These are phyloP conservation scores for Mirza zaza DNA, from an alignment of 2,113 vertebrate species.

Conservation along the genomic window DNA sequence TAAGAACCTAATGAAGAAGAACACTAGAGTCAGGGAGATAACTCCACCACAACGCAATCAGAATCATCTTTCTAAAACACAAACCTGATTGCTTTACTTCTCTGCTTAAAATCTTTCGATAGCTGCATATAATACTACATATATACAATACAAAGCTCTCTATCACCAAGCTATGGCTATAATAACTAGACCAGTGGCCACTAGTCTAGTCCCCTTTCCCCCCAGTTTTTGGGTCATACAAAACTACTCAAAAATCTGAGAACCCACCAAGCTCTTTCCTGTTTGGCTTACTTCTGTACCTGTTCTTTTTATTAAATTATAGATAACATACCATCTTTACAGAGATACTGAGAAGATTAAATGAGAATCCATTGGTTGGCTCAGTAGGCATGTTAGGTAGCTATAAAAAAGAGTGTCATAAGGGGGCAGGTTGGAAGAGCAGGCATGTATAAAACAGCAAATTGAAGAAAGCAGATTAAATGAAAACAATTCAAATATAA, in stretches of 20 bases:
- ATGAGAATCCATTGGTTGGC: not conserved
- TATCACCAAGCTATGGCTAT: not conserved
- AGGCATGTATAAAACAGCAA: not conserved
- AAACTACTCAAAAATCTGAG: not conserved
- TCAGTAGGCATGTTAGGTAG: not conserved
- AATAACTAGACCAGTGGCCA: not conserved
- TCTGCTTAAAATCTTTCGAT: slow-evolving; percentile 4
- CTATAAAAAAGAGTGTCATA: not conserved
- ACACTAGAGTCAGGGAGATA: not conserved
- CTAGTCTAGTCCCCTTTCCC: not conserved
- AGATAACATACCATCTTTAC: not conserved
- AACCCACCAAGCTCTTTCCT: not conserved
- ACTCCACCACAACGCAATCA: not conserved
- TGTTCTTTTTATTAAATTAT: not conserved
- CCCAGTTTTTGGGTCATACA: not conserved
- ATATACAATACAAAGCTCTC: not conserved
- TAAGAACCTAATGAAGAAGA: not conserved
- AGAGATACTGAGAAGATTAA: not conserved
- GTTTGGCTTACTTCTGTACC: not conserved
- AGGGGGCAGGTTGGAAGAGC: not conserved
- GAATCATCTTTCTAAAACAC: slow-evolving; percentile 18
- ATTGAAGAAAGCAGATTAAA: not conserved
- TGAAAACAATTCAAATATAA: not conserved
- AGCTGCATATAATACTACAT: not conserved
- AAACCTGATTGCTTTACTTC: not conserved